A percentile compares a stretch with the other conserved stretches of the same genome.
These are phyloP conservation scores for Nasonovia ribisnigri DNA, from an alignment of 2,888 invertebrate genomes.

Conservation along the genomic window DNA sequence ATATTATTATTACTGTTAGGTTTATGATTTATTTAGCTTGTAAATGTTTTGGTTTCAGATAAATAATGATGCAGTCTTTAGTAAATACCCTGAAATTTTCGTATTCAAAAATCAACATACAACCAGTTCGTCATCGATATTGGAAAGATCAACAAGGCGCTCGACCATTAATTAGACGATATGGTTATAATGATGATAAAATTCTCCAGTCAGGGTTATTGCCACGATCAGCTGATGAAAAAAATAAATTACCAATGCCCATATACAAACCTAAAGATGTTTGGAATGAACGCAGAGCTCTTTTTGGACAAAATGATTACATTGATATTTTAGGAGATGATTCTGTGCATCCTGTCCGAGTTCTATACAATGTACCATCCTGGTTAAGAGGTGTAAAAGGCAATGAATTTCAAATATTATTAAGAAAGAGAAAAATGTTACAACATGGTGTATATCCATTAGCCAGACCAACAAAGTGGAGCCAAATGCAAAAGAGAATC, in stretches of 20 bases:
- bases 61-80: slow-evolving; percentile 46
- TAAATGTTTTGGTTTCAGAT: slow-evolving; percentile 33
- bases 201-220: slow-evolving; percentile 77
- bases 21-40: neutral
- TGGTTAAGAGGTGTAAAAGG: slow-evolving; percentile 93
- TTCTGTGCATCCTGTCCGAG: slow-evolving; percentile 82
- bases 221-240: slow-evolving; percentile 76
- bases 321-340: slow-evolving; percentile 95
- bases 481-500: slow-evolving; percentile 80
- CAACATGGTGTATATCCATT: slow-evolving; percentile 74
- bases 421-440: slow-evolving; percentile 81
- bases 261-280: slow-evolving; percentile 77
- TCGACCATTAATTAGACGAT: slow-evolving; percentile 73
- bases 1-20: neutral
- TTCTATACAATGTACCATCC: slow-evolving; percentile 86
- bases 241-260: slow-evolving; percentile 76
- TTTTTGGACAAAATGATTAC: slow-evolving; percentile 97
- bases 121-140: slow-evolving; percentile 65
- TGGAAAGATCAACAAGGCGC: slow-evolving; percentile 66
- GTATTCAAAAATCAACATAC: slow-evolving; percentile 54
- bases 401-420: slow-evolving; percentile 84
- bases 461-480: slow-evolving; percentile 83
- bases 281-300: slow-evolving; percentile 83
- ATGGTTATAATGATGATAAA: slow-evolving; percentile 74
- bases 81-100: slow-evolving; percentile 46